Evolutionary conservation across 2,113 vertebrate species (phyloP).

Genomic region (Damaliscus lunatus): DNA sequence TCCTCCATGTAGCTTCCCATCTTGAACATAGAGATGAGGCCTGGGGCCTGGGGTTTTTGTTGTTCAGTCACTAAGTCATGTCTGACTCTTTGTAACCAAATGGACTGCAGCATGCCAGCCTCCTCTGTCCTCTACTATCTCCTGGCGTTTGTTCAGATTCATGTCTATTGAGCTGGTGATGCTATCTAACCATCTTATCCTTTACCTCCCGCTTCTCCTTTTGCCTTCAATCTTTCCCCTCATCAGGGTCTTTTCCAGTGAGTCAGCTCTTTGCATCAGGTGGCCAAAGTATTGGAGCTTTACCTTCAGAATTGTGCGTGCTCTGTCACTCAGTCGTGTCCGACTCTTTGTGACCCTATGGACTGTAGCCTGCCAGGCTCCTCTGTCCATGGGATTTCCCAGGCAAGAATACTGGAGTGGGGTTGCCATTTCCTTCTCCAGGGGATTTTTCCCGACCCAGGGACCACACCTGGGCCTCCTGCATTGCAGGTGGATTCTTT

Average conservation of each 20-base stretch:
- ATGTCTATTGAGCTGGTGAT: not conserved
- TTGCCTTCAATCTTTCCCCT: not conserved
- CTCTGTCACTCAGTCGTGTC: not conserved
- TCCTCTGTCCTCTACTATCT: not conserved
- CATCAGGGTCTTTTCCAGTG: not conserved
- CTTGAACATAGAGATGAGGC: not conserved
- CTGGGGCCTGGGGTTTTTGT: not conserved
- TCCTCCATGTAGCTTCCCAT: not conserved
- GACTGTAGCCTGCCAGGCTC: not conserved
- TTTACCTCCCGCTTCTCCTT: not conserved
- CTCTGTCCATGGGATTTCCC: not conserved
- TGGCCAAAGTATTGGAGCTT: not conserved
- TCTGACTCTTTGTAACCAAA: not conserved
- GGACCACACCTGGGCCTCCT: not conserved
- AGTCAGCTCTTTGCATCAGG: not conserved
- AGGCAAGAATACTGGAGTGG: not conserved
- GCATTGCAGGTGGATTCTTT: not conserved
- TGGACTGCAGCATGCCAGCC: not conserved
- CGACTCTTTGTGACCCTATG: fast-evolving
- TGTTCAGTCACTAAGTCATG: not conserved
- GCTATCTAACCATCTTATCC: not conserved
- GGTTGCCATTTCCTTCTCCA: not conserved
- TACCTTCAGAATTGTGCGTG: not conserved
- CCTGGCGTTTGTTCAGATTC: not conserved
- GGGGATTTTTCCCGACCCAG: not conserved